Conservation (phyloP, 2,888 invertebrate genomes). For the Nymphalis c-album region DNA sequence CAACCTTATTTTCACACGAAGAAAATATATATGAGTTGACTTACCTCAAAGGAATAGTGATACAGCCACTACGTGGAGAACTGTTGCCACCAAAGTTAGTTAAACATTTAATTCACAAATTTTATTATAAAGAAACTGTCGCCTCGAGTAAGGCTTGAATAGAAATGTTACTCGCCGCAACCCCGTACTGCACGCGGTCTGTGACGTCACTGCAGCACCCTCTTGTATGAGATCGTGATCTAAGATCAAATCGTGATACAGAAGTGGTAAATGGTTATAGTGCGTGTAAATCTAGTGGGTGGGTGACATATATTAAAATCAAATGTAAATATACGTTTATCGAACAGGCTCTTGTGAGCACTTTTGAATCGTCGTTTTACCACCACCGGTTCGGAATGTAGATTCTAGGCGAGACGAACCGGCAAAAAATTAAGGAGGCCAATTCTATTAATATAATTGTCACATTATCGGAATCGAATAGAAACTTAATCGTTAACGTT, state of each 20-base stretch:
- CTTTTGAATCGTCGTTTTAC: too few relatives aligned
- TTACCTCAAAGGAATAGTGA: neutral
- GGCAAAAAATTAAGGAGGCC: too few relatives aligned
- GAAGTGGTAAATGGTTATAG: neutral
- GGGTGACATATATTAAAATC: too few relatives aligned
- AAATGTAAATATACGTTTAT: too few relatives aligned
- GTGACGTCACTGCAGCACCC: conserved; percentile 29
- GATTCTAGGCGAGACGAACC: too few relatives aligned
- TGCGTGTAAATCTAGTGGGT: too few relatives aligned
- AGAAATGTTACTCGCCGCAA: conserved; percentile 5
- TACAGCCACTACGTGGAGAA: neutral
- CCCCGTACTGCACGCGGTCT: conserved; percentile 13
- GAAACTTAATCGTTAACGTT: too few relatives aligned
- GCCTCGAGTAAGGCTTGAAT: neutral
- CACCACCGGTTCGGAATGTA: too few relatives aligned
- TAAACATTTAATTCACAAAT: neutral
- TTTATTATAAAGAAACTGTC: conserved; percentile 3
- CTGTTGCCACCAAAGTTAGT: neutral
- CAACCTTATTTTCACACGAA: neutral
- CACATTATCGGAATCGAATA: too few relatives aligned
- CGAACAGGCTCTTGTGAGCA: too few relatives aligned
- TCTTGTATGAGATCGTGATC: neutral
- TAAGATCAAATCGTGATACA: neutral
- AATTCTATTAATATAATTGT: too few relatives aligned
- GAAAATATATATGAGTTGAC: neutral